Base-by-base conservation (phyloP, 2,113 vertebrate species). In the Aptenodytes patagonicus region DNA sequence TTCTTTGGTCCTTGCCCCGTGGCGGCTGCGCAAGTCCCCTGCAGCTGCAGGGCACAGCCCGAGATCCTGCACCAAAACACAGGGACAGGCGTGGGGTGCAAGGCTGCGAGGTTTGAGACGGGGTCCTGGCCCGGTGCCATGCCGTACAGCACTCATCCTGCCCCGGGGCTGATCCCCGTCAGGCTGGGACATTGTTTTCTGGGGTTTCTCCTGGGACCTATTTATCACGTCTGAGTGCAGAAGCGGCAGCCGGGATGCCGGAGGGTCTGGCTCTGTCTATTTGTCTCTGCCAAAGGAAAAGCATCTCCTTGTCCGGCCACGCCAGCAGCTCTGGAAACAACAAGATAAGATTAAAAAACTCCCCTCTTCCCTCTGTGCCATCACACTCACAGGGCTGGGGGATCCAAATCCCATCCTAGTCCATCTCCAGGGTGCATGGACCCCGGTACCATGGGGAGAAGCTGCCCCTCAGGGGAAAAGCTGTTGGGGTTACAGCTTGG, bases 251-350 rank as follows among this genome's bases (percentile, higher is more conserved):
- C 49, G 2, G 84, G 13, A 9, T 46, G 95, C 90, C 10, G 2
- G 47, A 85, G 95, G 90, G 57, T 26, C 70, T 70, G 88, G 75
- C 82, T 79, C 91, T 89, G 44, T 17, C 62, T n/a, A n/a, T 96
- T 93, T 91, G 65, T 90, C 95, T 94, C 92, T 92, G 94, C 92
- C 95, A 92, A 60, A 95, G 75, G 52, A 71, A 87, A 78, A 94
- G 28, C 82, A 47, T 55, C 92, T 93, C 69, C 72, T 55, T 79
- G 90, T 76, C 82, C 58, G 15, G 87, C 82, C n/a, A 9, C 0
- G 18, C 44, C 62, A 58, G 64, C 77, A 89, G 60, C 81, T 60
- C 87, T 19, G 64, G 16, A 16, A 87, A 65, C 61, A 83, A 54
- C 5, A 58, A 73, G 80, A 91, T 60, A 44, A 83, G 31, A 42